Conservation (phyloP, 2,888 invertebrate species). For the Lampropteryx suffumata region DNA sequence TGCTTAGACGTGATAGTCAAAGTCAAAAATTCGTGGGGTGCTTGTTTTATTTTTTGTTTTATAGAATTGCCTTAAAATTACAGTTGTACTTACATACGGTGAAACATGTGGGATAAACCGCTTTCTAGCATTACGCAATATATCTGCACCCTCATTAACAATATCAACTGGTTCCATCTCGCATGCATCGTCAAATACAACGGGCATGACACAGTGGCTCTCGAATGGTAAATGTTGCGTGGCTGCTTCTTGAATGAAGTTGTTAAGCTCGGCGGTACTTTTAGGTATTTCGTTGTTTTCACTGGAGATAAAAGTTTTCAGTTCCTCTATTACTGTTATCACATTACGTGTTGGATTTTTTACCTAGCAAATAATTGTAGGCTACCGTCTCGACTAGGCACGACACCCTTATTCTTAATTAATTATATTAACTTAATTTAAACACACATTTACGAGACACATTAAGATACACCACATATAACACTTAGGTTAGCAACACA, state of each 20-base stretch:
- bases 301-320: conserved; percentile 44
- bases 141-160: conserved; percentile 41
- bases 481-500: too few species aligned
- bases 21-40: too few species aligned
- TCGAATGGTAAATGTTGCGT: conserved; percentile 55
- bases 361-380: too few species aligned
- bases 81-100: conserved; percentile 63
- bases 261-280: conserved; percentile 39
- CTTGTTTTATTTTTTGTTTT: too few species aligned
- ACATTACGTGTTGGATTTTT: too few species aligned
- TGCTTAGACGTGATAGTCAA: too few species aligned
- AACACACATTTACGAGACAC: too few species aligned
- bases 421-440: too few species aligned
- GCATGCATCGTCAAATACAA: conserved; percentile 54
- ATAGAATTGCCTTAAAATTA: too few species aligned
- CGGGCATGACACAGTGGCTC: conserved; percentile 62
- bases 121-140: conserved; percentile 47
- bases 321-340: not conserved
- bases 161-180: conserved; percentile 31
- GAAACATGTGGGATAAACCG: conserved; percentile 67
- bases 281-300: conserved; percentile 39
- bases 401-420: too few species aligned
- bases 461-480: too few species aligned
- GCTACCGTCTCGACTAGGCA: too few species aligned
- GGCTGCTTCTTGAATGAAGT: conserved; percentile 48